Conservation (phyloP, 2,888 invertebrate species). For the Pachymerium ferrugineum region DNA sequence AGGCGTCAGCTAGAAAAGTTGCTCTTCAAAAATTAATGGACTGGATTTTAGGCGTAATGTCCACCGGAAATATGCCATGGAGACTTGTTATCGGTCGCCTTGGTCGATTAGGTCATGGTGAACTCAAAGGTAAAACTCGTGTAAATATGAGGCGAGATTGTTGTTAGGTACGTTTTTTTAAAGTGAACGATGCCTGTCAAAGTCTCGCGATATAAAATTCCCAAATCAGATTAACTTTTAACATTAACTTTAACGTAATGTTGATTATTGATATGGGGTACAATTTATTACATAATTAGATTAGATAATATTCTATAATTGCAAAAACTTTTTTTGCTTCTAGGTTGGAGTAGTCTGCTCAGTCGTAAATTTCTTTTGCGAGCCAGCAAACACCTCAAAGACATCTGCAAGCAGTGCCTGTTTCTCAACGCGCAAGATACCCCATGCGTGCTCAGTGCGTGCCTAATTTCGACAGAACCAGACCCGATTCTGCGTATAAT, state of each 20-base stretch:
- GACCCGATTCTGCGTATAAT: conserved; percentile 80
- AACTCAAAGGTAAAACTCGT: conserved; percentile 67
- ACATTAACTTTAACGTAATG: no score
- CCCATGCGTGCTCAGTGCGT: conserved; percentile 94
- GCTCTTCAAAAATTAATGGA: conserved; percentile 94
- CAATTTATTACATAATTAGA: background rate
- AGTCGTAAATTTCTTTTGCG: conserved; percentile 83
- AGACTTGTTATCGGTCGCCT: conserved; percentile 91
- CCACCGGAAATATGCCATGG: conserved; percentile 89
- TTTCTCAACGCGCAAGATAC: conserved; percentile 72
- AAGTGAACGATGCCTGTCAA: background rate
- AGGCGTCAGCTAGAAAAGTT: conserved; percentile 80
- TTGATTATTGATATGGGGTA: no score
- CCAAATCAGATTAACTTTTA: no score
- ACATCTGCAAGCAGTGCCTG: conserved; percentile 83
- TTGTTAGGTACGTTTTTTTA: conserved; percentile 2
- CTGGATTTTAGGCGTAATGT: conserved; percentile 90
- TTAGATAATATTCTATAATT: background rate
- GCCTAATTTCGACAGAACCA: conserved; percentile 90
- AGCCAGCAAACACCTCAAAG: conserved; percentile 80
- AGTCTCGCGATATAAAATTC: background rate
- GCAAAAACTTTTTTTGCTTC: conserved; percentile 28
- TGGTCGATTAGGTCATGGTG: conserved; percentile 95
- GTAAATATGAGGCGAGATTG: background rate
- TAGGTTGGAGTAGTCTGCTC: conserved; percentile 87